Conservation (phyloP, 1,140 invertebrate species). For the Drosophila gunungcola region DNA sequence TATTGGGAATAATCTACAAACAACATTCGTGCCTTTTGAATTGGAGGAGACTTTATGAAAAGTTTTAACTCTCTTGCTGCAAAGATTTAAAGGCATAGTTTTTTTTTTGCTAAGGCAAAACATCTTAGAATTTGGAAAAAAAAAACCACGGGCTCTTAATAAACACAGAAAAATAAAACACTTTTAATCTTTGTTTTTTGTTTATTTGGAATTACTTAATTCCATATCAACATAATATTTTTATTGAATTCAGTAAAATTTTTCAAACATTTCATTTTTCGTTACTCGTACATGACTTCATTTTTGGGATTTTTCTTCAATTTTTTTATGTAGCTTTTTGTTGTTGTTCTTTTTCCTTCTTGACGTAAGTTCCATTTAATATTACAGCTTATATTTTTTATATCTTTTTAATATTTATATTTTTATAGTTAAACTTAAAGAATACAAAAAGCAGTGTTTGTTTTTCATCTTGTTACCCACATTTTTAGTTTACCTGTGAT, state of each 20-base stretch:
- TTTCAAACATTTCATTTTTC: conserved; percentile 78
- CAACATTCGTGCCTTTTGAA: too few relatives aligned
- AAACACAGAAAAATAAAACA: not conserved
- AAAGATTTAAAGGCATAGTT: too few relatives aligned
- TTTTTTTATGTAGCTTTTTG: conserved; percentile 48
- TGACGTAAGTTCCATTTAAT: conserved; percentile 68
- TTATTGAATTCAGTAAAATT: conserved; percentile 84
- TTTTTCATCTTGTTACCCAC: conserved; percentile 72
- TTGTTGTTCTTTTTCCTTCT: conserved; percentile 34
- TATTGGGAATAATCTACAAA: too few relatives aligned
- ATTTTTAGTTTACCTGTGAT: conserved; percentile 66
- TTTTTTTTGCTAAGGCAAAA: too few relatives aligned
- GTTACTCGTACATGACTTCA: conserved; percentile 69
- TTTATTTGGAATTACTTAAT: conserved; percentile 84
- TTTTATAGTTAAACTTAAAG: conserved; percentile 79
- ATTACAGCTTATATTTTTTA: conserved; percentile 68
- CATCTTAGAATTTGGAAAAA: too few relatives aligned
- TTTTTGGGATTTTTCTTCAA: conserved; percentile 62
- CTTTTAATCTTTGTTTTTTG: conserved; percentile 32
- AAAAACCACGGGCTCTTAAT: too few relatives aligned
- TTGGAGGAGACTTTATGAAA: too few relatives aligned
- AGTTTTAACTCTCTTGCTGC: too few relatives aligned
- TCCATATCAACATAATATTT: conserved; percentile 84
- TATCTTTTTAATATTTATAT: conserved; percentile 63
- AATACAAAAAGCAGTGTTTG: conserved; percentile 82